Conservation (phyloP, 1,140 invertebrate genomes). For the Elysia chlorotica region DNA sequence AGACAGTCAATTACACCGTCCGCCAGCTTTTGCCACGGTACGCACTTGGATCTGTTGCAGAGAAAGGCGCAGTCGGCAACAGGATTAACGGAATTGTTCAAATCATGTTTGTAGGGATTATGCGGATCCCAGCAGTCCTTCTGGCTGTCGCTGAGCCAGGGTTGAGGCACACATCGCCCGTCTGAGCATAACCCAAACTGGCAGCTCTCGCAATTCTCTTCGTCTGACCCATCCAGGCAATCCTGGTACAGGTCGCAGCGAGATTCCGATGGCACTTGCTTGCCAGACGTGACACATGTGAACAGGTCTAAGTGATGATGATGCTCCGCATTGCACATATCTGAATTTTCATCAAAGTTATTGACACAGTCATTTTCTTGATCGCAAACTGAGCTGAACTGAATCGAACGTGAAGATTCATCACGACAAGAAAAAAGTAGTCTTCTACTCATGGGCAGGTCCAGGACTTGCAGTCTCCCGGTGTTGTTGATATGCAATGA, state of each 20-base stretch:
- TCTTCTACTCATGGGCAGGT: background rate
- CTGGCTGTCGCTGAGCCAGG: background rate
- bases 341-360: background rate
- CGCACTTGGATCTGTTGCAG: slow-evolving; percentile 7
- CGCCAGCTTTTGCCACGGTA: background rate
- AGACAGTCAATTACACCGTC: background rate
- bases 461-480: too few relatives aligned
- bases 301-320: background rate
- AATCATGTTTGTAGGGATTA: too few relatives aligned
- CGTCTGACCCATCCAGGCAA: slow-evolving; percentile 1
- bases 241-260: slow-evolving; percentile 5
- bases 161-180: background rate
- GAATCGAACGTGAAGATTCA: background rate
- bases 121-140: background rate
- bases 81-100: background rate
- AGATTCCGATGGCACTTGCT: background rate
- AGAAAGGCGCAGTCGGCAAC: background rate
- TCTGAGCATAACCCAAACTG: background rate
- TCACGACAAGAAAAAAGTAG: background rate
- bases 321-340: background rate
- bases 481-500: background rate
- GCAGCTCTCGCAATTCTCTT: background rate
- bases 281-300: background rate
- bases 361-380: background rate
- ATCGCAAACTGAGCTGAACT: background rate